phyloP scores from a whole-genome alignment of 2,888 invertebrate genomes.

The Brachyptera risi region DNA sequence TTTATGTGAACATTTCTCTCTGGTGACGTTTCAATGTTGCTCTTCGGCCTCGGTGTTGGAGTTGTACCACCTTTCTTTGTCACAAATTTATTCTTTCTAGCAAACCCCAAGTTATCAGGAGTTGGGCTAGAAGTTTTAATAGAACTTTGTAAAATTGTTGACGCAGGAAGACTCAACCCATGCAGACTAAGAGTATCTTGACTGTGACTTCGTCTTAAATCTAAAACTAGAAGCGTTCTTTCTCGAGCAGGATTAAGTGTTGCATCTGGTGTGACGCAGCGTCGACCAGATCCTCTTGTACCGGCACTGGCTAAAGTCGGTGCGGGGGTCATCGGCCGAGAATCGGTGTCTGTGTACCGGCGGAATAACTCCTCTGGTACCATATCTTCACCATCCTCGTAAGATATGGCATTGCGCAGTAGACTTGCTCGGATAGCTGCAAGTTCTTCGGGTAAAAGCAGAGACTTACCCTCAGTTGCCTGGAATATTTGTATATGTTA shows the following conservation, averaged over 20 bases:
- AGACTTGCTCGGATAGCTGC: constrained; percentile 41
- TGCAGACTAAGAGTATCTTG: constrained; percentile 52
- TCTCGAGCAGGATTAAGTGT: constrained; percentile 45
- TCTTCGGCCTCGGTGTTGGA: background rate
- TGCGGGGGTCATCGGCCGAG: constrained; percentile 74
- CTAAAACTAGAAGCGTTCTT: constrained; percentile 66
- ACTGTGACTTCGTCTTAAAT: constrained; percentile 63
- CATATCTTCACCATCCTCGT: constrained; percentile 53
- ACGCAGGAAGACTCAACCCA: constrained; percentile 32
- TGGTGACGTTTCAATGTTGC: background rate
- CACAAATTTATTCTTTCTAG: background rate
- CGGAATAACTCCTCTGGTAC: constrained; percentile 73
- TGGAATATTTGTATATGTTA: constrained; percentile 29
- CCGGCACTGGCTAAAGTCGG: constrained; percentile 65
- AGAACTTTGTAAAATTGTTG: constrained; percentile 12
- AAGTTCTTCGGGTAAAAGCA: constrained; percentile 43
- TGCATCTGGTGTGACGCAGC: constrained; percentile 70
- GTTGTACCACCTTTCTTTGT: constrained; percentile 13
- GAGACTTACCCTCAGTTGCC: constrained; percentile 37
- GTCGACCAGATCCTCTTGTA: constrained; percentile 36
- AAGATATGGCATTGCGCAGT: constrained; percentile 45
- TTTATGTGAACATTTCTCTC: background rate
- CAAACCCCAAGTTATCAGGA: background rate
- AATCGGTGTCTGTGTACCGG: constrained; percentile 79
- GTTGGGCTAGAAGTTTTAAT: background rate